Percentiles rank a stretch among this genome's conserved stretches.
Conservation (phyloP, 2,113 vertebrate genomes). For the Ictalurus punctatus region DNA sequence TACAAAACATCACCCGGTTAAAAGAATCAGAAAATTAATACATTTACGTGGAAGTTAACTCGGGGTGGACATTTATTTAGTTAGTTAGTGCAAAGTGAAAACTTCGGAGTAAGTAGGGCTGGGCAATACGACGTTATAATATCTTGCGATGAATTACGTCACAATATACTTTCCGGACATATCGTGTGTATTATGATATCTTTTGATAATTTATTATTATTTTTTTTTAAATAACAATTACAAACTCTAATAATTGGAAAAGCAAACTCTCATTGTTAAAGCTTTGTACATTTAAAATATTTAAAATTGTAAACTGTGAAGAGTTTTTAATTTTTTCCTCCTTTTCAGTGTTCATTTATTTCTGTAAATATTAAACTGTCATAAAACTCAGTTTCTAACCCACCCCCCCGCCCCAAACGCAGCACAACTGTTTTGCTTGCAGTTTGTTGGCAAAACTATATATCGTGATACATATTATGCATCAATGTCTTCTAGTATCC, state of each 20-base stretch:
- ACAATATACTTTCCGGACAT: neutral
- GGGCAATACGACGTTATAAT: neutral
- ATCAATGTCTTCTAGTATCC: neutral
- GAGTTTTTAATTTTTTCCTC: neutral
- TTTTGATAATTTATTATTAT: neutral
- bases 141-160: neutral
- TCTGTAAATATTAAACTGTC: neutral
- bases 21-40: neutral
- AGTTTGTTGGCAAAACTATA: neutral
- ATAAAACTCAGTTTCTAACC: neutral
- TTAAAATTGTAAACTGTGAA: neutral
- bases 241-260: neutral
- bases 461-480: neutral
- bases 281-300: neutral
- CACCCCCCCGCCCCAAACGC: neutral
- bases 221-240: neutral
- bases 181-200: neutral
- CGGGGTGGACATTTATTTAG: neutral
- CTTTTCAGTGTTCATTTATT: neutral
- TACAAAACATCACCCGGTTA: neutral
- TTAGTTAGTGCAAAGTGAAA: neutral
- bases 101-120: neutral
- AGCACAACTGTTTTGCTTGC: neutral
- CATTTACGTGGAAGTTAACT: neutral
- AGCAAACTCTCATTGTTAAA: neutral